phyloP scores from a whole-genome alignment of 2,797 vertebrate genomes.

The Pipistrellus kuhlii region DNA sequence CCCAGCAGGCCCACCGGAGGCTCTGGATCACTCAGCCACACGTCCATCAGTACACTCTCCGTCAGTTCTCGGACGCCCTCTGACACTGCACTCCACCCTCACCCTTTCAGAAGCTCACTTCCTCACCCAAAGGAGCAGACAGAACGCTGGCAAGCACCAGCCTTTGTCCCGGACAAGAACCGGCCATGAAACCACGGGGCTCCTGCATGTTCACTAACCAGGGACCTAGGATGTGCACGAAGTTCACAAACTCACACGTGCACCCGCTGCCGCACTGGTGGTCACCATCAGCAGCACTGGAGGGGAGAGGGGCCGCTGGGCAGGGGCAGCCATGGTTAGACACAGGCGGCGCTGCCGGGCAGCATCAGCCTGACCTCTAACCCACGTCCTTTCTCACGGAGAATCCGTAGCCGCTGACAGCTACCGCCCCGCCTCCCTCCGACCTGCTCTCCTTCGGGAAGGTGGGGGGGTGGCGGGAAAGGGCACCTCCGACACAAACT shows the following conservation, averaged over 20 bases:
- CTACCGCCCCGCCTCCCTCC: not conserved
- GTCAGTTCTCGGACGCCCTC: not conserved
- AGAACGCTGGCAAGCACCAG: not conserved
- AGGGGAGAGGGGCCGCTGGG: not conserved
- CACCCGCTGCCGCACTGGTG: not conserved
- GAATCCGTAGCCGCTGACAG: not conserved
- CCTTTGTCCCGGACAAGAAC: not conserved
- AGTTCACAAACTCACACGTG: not conserved
- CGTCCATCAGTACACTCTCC: not conserved
- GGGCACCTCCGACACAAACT: not conserved
- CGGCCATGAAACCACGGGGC: not conserved
- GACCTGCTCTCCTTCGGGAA: not conserved
- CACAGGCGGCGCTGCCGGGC: not conserved
- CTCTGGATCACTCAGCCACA: not conserved
- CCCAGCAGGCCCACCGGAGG: not conserved
- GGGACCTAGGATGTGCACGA: not conserved
- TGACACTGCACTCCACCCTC: not conserved
- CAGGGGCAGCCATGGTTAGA: not conserved
- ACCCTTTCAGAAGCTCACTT: not conserved
- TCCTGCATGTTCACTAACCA: not conserved
- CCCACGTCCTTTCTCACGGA: constrained; percentile 16
- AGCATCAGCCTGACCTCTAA: constrained; percentile 1
- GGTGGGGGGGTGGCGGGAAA: accelerated
- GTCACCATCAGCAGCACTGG: not conserved
- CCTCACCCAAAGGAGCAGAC: not conserved